phyloP scores from a whole-genome alignment of 2,888 invertebrate species.

The Acleris sparsana region DNA sequence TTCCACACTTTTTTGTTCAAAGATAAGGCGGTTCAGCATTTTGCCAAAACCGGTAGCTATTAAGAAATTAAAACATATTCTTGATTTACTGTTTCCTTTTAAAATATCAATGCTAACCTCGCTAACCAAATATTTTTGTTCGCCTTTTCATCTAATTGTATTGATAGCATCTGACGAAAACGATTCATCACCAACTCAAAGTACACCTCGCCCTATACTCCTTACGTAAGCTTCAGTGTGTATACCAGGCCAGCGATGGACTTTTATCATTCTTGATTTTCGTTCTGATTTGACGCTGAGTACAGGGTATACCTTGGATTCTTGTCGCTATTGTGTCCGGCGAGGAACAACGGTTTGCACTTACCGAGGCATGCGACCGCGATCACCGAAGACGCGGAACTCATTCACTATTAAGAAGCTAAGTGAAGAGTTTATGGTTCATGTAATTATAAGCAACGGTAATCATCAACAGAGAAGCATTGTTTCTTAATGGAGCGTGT shows the following conservation, averaged over 20 bases:
- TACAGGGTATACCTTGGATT: constrained; percentile 13
- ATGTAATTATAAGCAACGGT: constrained; percentile 23
- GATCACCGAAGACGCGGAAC: constrained; percentile 34
- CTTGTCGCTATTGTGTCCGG: constrained; percentile 47
- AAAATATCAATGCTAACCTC: neutral
- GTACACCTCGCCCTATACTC: neutral
- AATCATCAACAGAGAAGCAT: constrained; percentile 8
- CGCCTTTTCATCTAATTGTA: neutral
- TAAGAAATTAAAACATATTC: constrained; percentile 18
- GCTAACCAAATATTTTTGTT: constrained; percentile 10
- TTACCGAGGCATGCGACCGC: constrained; percentile 47
- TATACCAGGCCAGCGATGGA: neutral
- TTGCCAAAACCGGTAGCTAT: constrained; percentile 29
- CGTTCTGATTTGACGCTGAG: neutral
- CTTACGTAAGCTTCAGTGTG: neutral
- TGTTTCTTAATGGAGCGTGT: constrained; percentile 6
- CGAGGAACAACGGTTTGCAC: constrained; percentile 52
- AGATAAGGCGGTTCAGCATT: neutral
- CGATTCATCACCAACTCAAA: neutral
- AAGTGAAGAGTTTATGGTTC: constrained; percentile 27
- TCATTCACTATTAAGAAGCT: constrained; percentile 31
- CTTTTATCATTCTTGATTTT: neutral
- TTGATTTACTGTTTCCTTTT: constrained; percentile 9
- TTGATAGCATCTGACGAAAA: too few relatives aligned
- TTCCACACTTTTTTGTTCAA: constrained; percentile 17